A percentile compares a stretch with the other conserved stretches of the same genome.
These are phyloP conservation scores for Epinotia demarniana DNA, from an alignment of 2,888 invertebrate species.

Conservation along the genomic window DNA sequence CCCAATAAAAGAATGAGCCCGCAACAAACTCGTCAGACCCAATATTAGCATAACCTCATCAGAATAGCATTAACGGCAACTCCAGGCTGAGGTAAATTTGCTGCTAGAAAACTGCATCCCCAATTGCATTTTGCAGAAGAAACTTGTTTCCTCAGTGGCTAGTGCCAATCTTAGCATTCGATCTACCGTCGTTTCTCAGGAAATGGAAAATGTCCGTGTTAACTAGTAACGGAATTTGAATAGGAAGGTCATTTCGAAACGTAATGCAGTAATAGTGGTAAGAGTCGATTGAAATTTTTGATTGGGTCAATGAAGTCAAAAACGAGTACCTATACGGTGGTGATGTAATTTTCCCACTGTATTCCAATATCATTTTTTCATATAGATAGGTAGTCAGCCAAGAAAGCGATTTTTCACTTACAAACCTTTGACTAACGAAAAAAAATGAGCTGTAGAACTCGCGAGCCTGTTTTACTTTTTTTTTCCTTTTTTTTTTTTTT, in stretches of 20 bases:
- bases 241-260: constrained; percentile 27
- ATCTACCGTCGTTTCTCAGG: constrained; percentile 29
- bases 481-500: no score
- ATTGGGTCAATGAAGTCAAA: neutral
- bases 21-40: constrained; percentile 11
- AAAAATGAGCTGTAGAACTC: no score
- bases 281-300: neutral
- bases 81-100: constrained; percentile 39
- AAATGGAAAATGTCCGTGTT: constrained; percentile 35
- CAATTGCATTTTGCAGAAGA: constrained; percentile 42
- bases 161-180: constrained; percentile 30
- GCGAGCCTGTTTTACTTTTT: no score
- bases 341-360: neutral
- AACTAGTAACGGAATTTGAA: constrained; percentile 27
- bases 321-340: neutral
- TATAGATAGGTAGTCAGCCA: no score
- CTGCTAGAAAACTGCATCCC: constrained; percentile 36
- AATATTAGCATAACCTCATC: constrained; percentile 43
- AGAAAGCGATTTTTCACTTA: no score
- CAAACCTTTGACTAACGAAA: no score
- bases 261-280: neutral
- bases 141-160: constrained; percentile 33
- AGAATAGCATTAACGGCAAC: constrained; percentile 23
- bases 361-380: neutral
- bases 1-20: constrained; percentile 14